A percentile compares a stretch with the other conserved stretches of the same genome.
Conservation (phyloP, 2,888 invertebrate species). For the Epistrophella euchroma region DNA sequence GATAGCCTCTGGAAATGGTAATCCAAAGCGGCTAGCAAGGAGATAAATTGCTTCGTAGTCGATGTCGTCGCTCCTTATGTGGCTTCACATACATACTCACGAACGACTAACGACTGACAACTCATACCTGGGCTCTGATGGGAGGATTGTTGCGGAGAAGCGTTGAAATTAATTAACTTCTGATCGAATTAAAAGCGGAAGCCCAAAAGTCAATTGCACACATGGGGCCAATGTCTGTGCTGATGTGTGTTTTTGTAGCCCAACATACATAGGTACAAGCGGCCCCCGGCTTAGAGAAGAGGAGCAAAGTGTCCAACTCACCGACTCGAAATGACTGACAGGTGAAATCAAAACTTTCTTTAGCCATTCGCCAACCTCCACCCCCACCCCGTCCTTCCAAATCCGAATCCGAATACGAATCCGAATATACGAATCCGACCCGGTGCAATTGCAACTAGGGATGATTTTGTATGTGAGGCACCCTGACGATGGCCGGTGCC, state of each 20-base stretch:
- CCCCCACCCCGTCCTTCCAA: neutral
- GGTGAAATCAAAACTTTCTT: conserved; percentile 62
- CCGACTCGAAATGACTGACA: conserved; percentile 57
- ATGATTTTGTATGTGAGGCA: conserved; percentile 40
- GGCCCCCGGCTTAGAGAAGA: conserved; percentile 38
- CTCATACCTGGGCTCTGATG: conserved; percentile 33
- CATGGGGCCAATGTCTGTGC: conserved; percentile 58
- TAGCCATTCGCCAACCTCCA: neutral
- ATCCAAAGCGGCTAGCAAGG: conserved; percentile 58
- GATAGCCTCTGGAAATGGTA: conserved; percentile 49
- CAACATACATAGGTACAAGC: neutral
- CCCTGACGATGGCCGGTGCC: conserved; percentile 59
- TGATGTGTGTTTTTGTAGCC: neutral
- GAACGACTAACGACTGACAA: neutral
- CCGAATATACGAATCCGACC: conserved; percentile 4
- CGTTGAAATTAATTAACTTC: conserved; percentile 76
- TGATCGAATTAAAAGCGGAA: conserved; percentile 76
- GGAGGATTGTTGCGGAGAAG: conserved; percentile 40
- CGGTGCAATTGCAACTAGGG: conserved; percentile 38
- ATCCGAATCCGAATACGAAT: conserved; percentile 6
- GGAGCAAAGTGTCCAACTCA: conserved; percentile 31
- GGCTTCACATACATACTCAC: conserved; percentile 59
- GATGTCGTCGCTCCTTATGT: conserved; percentile 59
- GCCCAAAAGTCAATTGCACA: conserved; percentile 75
- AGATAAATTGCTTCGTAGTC: conserved; percentile 58